Percentiles rank a stretch among this genome's conserved stretches.
Evolutionary conservation across 2,888 invertebrate species (phyloP).

Genomic region (Lochmaea capreae): DNA sequence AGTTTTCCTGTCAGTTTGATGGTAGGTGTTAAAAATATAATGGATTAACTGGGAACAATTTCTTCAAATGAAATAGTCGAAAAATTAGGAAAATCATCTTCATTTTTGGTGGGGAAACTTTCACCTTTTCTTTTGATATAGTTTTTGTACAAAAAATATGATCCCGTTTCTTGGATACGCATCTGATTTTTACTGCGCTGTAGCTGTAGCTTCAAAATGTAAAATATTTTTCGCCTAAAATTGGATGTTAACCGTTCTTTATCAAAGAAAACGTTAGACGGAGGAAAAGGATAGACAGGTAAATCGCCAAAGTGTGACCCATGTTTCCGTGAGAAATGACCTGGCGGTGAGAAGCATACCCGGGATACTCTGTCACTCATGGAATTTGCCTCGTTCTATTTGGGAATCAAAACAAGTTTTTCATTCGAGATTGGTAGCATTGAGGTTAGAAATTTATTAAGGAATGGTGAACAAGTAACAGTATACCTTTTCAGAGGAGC

Average conservation of each 20-base stretch:
- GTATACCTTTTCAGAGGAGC: not conserved
- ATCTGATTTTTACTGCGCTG: no score
- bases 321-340: conserved; percentile 33
- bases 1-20: no score
- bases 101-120: no score
- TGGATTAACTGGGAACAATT: no score
- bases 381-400: conserved; percentile 25
- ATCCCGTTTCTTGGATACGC: no score
- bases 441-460: conserved; percentile 1
- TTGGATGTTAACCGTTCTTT: not conserved
- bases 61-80: no score
- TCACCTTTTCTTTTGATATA: no score
- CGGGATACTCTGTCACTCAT: conserved; percentile 25
- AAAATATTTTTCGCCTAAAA: not conserved
- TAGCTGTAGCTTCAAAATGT: no score
- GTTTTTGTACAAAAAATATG: no score
- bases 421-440: conserved; percentile 14
- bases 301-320: conserved; percentile 20
- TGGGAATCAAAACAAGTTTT: conserved; percentile 26
- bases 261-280: not conserved
- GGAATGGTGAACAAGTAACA: not conserved
- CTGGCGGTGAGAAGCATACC: conserved; percentile 24
- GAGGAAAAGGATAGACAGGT: not conserved
- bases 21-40: no score
- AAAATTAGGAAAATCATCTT: no score